Percentiles rank a stretch among this genome's conserved stretches.
Evolutionary conservation across 2,113 vertebrate genomes (phyloP).

Genomic region (Chamaea fasciata): DNA sequence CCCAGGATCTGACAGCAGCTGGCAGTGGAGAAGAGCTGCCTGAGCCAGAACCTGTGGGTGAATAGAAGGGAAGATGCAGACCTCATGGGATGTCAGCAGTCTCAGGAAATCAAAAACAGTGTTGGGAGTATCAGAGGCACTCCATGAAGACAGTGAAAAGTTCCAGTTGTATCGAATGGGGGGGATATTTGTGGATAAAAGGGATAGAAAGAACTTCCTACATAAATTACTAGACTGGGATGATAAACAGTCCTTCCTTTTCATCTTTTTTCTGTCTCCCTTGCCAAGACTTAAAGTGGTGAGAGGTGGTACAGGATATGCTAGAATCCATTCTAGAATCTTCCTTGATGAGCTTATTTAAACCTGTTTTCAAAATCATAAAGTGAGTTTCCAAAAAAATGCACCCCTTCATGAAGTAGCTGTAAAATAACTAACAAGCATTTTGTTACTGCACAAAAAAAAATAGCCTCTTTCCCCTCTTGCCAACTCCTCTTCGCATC

Average conservation of each 20-base stretch:
- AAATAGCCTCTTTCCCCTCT: neutral
- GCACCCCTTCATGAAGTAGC: neutral
- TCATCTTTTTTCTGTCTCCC: neutral
- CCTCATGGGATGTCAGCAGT: accelerated
- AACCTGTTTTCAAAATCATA: neutral
- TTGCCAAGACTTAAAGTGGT: neutral
- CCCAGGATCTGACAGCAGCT: neutral
- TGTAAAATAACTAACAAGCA: neutral
- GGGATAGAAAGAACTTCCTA: neutral
- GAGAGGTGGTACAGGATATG: neutral
- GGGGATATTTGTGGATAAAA: neutral
- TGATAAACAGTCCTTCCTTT: neutral
- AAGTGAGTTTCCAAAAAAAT: neutral
- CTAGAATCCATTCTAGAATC: neutral
- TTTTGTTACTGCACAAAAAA: neutral
- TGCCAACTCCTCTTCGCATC: neutral
- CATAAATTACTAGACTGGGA: neutral
- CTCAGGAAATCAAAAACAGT: neutral
- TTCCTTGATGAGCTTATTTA: neutral
- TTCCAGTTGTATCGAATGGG: neutral
- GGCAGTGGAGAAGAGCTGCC: accelerated
- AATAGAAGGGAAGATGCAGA: neutral
- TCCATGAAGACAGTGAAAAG: neutral
- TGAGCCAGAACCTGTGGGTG: accelerated
- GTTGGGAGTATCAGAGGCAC: neutral